phyloP scores from a whole-genome alignment of 92 coral and sea anemone genomes.

The Porites rus region DNA sequence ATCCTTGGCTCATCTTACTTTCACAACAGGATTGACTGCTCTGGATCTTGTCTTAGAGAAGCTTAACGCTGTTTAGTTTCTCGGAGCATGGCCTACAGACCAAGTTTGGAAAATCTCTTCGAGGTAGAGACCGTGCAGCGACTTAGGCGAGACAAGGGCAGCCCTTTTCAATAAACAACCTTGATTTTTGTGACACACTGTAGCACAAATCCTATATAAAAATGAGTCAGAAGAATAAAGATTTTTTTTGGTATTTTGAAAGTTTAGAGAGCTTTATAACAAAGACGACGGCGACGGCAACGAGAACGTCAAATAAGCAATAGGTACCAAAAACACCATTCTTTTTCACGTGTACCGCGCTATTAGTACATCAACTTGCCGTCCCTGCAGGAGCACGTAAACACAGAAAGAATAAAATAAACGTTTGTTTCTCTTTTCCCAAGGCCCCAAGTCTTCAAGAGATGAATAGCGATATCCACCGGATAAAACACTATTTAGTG shows the following conservation, averaged over 20 bases:
- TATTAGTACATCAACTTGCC: too few relatives aligned
- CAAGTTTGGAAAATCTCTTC: conserved; percentile 15
- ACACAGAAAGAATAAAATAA: too few relatives aligned
- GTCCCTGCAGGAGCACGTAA: too few relatives aligned
- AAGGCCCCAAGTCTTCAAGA: too few relatives aligned
- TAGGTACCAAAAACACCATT: too few relatives aligned
- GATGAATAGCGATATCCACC: too few relatives aligned
- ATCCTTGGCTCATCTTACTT: conserved; percentile 10
- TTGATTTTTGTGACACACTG: conserved; percentile 9
- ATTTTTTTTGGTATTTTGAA: too few relatives aligned
- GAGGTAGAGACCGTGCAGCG: conserved; percentile 1
- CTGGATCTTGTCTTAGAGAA: conserved; percentile 12
- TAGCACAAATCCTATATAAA: conserved; percentile 1
- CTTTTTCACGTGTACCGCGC: too few relatives aligned
- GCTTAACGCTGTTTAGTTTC: neutral
- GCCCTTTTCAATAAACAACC: conserved; percentile 3
- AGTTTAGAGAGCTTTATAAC: too few relatives aligned
- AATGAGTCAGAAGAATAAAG: neutral
- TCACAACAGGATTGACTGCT: conserved; percentile 12
- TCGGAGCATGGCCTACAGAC: conserved; percentile 17
- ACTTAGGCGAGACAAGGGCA: neutral
- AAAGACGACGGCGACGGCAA: neutral
- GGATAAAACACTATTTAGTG: too few relatives aligned
- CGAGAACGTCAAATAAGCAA: neutral
- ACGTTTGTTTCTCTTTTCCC: too few relatives aligned